phyloP scores from a whole-genome alignment of 2,113 vertebrate species.

The Butastur rufipennis region DNA sequence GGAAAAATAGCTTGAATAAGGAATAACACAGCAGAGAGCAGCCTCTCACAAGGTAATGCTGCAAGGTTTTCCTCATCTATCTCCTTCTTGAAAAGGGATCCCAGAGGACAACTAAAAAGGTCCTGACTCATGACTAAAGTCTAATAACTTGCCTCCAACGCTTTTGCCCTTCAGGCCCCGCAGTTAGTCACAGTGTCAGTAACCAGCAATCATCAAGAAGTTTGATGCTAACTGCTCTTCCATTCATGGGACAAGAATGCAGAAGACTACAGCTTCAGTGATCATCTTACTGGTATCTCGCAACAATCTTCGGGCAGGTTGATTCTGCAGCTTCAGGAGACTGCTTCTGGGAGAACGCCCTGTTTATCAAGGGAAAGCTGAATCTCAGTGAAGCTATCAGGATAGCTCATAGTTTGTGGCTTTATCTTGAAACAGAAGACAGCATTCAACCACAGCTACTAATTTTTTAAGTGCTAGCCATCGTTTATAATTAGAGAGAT shows the following conservation, averaged over 20 bases:
- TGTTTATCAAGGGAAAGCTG: background rate
- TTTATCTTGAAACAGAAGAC: background rate
- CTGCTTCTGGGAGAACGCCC: background rate
- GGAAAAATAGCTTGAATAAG: background rate
- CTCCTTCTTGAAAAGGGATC: background rate
- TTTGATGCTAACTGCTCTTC: background rate
- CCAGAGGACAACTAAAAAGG: background rate
- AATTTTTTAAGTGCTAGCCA: background rate
- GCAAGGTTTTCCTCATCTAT: background rate
- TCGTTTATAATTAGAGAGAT: background rate
- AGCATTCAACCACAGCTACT: background rate
- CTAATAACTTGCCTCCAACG: background rate
- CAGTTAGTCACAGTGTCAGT: background rate
- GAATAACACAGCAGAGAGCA: fast-evolving
- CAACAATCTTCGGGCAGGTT: background rate
- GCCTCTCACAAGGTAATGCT: background rate
- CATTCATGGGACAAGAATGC: background rate
- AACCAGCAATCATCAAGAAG: background rate
- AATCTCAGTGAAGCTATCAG: background rate
- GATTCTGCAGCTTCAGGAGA: background rate
- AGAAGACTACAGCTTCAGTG: background rate
- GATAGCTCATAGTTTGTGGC: background rate
- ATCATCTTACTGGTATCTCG: background rate
- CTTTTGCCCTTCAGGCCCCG: background rate
- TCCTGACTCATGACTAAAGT: background rate